These are phyloP conservation scores for Tachysurus vachellii DNA, from an alignment of 2,113 vertebrate species.

Conservation along the genomic window DNA sequence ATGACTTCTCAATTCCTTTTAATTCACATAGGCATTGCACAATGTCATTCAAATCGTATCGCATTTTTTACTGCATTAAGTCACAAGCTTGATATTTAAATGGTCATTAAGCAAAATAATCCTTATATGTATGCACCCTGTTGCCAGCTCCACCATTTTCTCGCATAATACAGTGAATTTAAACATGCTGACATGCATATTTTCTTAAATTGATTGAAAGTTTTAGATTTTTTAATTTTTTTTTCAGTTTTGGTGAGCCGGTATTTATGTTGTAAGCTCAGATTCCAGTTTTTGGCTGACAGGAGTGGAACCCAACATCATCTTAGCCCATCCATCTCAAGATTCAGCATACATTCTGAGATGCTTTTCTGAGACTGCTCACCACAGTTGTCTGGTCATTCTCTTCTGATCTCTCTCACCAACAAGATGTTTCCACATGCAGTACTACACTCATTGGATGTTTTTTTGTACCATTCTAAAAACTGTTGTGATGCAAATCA, in stretches of 20 bases:
- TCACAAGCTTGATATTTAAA: not conserved
- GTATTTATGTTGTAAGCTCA: not conserved
- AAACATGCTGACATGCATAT: not conserved
- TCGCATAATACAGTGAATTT: not conserved
- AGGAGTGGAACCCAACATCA: not conserved
- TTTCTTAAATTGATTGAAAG: not conserved
- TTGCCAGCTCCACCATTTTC: not conserved
- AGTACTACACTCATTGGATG: not conserved
- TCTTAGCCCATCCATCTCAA: not conserved
- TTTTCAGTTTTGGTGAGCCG: not conserved
- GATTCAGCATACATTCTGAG: not conserved
- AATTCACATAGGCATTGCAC: conserved; percentile 11
- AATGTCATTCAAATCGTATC: not conserved
- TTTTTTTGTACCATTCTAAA: not conserved
- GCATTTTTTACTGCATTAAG: not conserved
- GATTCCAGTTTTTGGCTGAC: not conserved
- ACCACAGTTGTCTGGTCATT: not conserved
- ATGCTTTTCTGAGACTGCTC: not conserved
- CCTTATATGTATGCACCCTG: not conserved
- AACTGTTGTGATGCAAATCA: not conserved
- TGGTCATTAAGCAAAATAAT: not conserved
- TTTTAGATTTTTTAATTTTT: not conserved
- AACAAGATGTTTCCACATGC: not conserved
- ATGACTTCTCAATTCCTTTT: conserved; percentile 2
- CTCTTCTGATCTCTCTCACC: not conserved